Percentiles rank a stretch among this genome's conserved stretches.
These are phyloP conservation scores for Caradrina clavipalpis DNA, from an alignment of 2,888 invertebrate genomes.

Conservation along the genomic window DNA sequence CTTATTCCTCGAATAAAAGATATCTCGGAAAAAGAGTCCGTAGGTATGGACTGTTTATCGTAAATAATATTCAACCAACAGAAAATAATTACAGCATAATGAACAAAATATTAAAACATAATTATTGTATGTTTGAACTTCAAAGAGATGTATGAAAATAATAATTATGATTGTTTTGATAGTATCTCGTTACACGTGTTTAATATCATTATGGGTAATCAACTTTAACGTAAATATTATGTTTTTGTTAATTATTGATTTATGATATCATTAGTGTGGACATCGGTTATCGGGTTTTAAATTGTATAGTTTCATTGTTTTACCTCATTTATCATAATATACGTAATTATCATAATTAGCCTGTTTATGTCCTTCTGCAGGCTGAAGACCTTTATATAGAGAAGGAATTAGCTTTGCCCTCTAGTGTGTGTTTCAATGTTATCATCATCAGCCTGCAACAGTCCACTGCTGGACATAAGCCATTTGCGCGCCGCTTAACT, in stretches of 20 bases:
- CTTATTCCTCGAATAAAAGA: no score
- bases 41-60: no score
- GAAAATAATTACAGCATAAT: neutral
- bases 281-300: neutral
- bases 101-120: neutral
- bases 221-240: neutral
- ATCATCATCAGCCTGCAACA: no score
- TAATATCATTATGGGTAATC: neutral
- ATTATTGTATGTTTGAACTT: conserved; percentile 1
- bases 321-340: neutral
- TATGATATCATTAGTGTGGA: neutral
- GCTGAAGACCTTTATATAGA: neutral
- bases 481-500: no score
- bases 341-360: neutral
- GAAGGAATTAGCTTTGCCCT: neutral
- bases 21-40: no score
- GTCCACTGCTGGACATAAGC: no score
- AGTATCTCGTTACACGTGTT: neutral
- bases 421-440: no score
- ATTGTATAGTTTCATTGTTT: neutral
- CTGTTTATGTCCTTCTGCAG: neutral
- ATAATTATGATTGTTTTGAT: conserved; percentile 17
- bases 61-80: neutral
- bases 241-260: conserved; percentile 7
- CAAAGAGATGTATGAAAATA: conserved; percentile 15